Evolutionary conservation across 2,888 invertebrate species (phyloP).

Genomic region (Amiota minor): DNA sequence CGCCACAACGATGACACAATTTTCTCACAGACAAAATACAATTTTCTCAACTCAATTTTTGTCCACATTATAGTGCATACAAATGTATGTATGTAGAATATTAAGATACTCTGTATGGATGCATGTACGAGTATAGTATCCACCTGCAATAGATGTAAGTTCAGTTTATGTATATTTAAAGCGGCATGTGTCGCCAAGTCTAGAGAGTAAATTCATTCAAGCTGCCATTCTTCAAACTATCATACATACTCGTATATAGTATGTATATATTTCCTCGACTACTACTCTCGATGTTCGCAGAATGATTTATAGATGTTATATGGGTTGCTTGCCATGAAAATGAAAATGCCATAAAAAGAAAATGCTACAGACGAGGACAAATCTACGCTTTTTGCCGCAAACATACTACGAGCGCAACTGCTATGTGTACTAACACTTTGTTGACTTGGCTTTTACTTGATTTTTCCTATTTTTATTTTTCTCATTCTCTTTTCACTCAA

Average conservation of each 20-base stretch:
- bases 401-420: background rate
- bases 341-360: slow-evolving; percentile 29
- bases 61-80: background rate
- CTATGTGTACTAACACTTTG: slow-evolving; percentile 6
- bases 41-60: slow-evolving; percentile 16
- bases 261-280: too few species aligned
- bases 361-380: slow-evolving; percentile 24
- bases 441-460: background rate
- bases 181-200: slow-evolving; percentile 25
- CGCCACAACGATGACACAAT: slow-evolving; percentile 26
- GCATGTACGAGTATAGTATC: too few species aligned
- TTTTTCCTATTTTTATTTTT: background rate
- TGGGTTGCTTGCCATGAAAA: slow-evolving; percentile 27
- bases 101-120: background rate
- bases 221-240: background rate
- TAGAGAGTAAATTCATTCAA: background rate
- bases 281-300: too few species aligned
- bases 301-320: slow-evolving; percentile 23
- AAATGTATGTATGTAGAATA: background rate
- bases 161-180: background rate
- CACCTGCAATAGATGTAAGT: too few species aligned
- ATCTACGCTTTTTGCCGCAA: slow-evolving; percentile 16
- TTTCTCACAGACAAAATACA: slow-evolving; percentile 11
- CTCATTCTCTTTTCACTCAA: background rate
- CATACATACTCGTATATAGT: too few species aligned